Base-by-base conservation (phyloP, 2,797 vertebrate genomes). In the Chloroceryle amazona region DNA sequence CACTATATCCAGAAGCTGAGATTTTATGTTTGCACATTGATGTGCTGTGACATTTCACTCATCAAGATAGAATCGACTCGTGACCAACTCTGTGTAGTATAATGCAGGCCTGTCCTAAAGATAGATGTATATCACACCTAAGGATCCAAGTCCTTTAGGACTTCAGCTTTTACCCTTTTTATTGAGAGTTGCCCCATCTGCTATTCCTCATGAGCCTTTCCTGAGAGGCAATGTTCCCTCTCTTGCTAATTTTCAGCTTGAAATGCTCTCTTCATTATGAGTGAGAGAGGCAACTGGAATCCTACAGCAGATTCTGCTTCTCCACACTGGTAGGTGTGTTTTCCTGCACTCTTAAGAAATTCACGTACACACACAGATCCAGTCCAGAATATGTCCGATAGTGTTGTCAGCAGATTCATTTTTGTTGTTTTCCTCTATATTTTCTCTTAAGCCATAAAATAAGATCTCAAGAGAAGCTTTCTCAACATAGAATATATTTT, bases 11-110 rank as follows among this genome's bases (percentile, higher is more conserved):
- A 21, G 62, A 65, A 60, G 46, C 33, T 42, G 31, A 70, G 22
- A 37, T 58, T 11, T 26, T 11, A 13, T 15, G 16, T 47, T 67
- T 33, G 44, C 39, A 21, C 11, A 3, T 15, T 61, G 18, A n/a
- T 29, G 19, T 11, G 23, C 44, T 54, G 31, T 42, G 73, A 21
- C 1, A 3, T 51, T 62, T 57, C 28, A 3, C 39, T 39, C 13
- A 3, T 37, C 5, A 21, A 25, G 14, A 21, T 0, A 33, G 14
- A 33, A 46, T 14, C 1, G 0, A 20, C 11, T 57, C 14, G 1
- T 42, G 37, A 37, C 20, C 25, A 57, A 14, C 29, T 55, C n/a
- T 47, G 11, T 42, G 44, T 42, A 28, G 41, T 11, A 2, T 44
- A 42, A 25, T 25, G 16, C 22, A 33, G 35, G 9, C 19, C 11